Percentiles rank a stretch among this genome's conserved stretches.
phyloP scores from a whole-genome alignment of 2,888 invertebrate genomes.

The Hydrotaea cyrtoneurina region DNA sequence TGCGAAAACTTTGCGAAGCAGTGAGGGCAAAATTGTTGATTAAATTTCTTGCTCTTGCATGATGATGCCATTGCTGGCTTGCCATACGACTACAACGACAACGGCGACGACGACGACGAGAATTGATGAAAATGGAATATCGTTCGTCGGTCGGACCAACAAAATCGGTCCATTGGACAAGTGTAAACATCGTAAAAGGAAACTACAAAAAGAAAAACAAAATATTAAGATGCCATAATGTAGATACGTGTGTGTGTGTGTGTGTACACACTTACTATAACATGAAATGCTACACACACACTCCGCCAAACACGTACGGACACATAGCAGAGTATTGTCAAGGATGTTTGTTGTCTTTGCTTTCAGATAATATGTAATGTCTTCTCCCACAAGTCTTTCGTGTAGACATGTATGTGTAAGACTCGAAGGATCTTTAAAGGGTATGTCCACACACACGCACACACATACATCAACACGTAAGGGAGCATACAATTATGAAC shows the following conservation, averaged over 20 bases:
- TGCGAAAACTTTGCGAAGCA: constrained; percentile 54
- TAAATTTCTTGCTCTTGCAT: constrained; percentile 63
- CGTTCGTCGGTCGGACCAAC: constrained; percentile 25
- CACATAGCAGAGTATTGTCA: constrained; percentile 29
- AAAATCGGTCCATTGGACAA: constrained; percentile 55
- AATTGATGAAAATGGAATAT: constrained; percentile 63
- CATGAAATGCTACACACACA: background rate
- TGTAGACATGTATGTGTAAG: background rate
- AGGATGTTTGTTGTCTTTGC: constrained; percentile 48
- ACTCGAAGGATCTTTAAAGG: constrained; percentile 22
- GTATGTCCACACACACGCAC: constrained; percentile 1
- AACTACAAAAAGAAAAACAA: constrained; percentile 43
- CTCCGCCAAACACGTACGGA: background rate
- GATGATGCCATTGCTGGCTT: constrained; percentile 42
- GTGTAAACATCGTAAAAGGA: constrained; percentile 61
- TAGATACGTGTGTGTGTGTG: constrained; percentile 1
- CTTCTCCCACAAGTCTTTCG: background rate
- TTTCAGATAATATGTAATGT: constrained; percentile 13
- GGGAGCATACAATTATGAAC: constrained; percentile 2
- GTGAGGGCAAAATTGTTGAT: constrained; percentile 64
- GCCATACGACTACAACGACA: too few relatives aligned
- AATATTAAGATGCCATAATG: constrained; percentile 17
- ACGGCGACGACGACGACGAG: constrained; percentile 29
- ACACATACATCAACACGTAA: background rate
- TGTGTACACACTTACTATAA: too few relatives aligned